Conservation (phyloP, 2,888 invertebrate species). For the Sarcophaga variegata region DNA sequence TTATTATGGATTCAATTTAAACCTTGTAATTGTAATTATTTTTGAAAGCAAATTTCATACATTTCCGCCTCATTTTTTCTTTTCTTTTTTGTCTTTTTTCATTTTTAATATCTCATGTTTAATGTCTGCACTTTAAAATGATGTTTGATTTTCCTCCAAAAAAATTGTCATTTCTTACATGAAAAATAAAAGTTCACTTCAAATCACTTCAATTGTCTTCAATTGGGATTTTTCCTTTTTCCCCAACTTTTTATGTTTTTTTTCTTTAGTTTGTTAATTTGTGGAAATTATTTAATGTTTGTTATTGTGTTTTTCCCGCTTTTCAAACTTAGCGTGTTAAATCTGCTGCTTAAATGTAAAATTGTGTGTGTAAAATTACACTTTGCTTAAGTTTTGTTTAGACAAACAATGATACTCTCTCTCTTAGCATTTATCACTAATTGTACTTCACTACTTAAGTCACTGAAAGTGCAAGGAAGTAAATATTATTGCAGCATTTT, state of each 20-base stretch:
- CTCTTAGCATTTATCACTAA: not conserved
- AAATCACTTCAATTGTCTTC: conserved; percentile 30
- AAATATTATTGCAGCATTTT: conserved; percentile 30
- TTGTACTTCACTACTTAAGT: conserved; percentile 4
- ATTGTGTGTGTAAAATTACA: conserved; percentile 45
- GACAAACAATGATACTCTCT: conserved; percentile 21
- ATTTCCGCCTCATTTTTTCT: conserved; percentile 33
- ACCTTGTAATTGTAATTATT: not conserved
- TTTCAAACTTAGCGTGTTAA: not conserved
- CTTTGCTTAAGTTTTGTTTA: conserved; percentile 31
- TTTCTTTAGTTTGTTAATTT: conserved; percentile 18
- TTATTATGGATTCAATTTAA: conserved; percentile 1
- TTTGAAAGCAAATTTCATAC: not conserved
- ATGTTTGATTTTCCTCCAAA: conserved; percentile 1
- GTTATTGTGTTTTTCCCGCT: not conserved
- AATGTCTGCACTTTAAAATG: not conserved
- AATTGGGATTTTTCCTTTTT: not conserved
- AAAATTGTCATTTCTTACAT: conserved; percentile 21
- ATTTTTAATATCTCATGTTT: not conserved
- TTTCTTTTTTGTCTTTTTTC: not conserved
- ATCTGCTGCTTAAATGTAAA: conserved; percentile 3
- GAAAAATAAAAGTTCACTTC: conserved; percentile 10
- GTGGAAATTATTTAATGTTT: conserved; percentile 15
- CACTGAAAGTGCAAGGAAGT: conserved; percentile 6
- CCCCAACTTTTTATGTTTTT: not conserved